Evolutionary conservation across 64 coral and sea anemone species (phyloP), one percentile per base, ranked within the genome.

Genomic region (Pocillopora damicornis): DNA sequence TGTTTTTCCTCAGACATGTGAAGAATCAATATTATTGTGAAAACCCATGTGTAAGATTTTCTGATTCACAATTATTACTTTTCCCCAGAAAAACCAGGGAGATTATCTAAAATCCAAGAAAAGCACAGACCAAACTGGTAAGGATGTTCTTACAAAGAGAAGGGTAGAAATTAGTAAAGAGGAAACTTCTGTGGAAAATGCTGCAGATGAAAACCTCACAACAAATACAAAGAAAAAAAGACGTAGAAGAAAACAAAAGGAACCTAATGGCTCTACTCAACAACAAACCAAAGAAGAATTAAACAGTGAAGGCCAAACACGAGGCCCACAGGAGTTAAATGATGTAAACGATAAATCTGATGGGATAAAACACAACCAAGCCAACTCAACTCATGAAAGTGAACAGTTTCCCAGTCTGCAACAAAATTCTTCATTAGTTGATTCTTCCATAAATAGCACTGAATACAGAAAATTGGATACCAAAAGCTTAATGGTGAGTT

Each of bases 181-280:
- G 51, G 18, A 85, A 13, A 15, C 22, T 66, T 18, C 0, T 34
- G 45, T 6, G 30, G 6, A 25, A 58, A 85, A 38, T 38, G 38
- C 13, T 2, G 15, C 64, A 71, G 68, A 38, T 72, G 65, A 72
- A 51, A 4, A 67, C 37, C 51, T 23, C 81, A 57, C 36, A 30
- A 37, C 15, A 1, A 73, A 25, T 0, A 34, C 14, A 13, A 15
- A 51, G 17, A 85, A 73, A 22, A 85, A 85, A 73, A 85, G 16
- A 38, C 26, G 81, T 58, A 66, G 68, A 58, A 85, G 36, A 72
- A 85, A 85, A 63, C 69, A 73, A 57, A 72, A 85, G 20, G 42
- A 72, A 85, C 18, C 20, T 23, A 65, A n/a, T 72, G 42, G 25
- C 23, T 58, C 13, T 7, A 73, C 45, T 23, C 30, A 42, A 15